phyloP scores from a whole-genome alignment of 2,888 invertebrate genomes.

The Adela reaumurella region DNA sequence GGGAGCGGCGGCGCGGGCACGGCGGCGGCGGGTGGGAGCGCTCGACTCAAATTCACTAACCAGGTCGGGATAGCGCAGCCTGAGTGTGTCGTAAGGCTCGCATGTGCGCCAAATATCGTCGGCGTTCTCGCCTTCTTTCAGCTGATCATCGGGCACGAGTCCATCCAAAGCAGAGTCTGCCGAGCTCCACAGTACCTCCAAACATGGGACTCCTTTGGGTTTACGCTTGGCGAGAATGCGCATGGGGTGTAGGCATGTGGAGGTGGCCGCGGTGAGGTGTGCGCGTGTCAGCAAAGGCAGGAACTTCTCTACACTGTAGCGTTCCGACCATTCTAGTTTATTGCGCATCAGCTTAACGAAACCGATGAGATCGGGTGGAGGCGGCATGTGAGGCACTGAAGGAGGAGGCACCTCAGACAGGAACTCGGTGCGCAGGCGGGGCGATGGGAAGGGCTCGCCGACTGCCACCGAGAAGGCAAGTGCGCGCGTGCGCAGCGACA shows the following conservation, averaged over 20 bases:
- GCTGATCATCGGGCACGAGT: constrained; percentile 59
- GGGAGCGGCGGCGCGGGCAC: too few species aligned
- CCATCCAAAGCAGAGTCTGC: constrained; percentile 36
- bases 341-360: constrained; percentile 67
- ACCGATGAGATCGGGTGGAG: constrained; percentile 63
- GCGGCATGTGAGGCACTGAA: constrained; percentile 53
- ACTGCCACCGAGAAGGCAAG: constrained; percentile 52
- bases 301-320: constrained; percentile 74
- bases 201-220: constrained; percentile 49
- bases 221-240: constrained; percentile 55
- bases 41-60: constrained; percentile 9
- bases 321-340: constrained; percentile 70
- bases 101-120: too few species aligned
- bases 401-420: constrained; percentile 51
- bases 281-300: constrained; percentile 73
- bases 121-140: constrained; percentile 19
- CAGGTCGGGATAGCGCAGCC: not conserved
- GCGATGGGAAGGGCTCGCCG: constrained; percentile 65
- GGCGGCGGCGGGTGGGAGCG: too few species aligned
- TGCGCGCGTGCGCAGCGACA: constrained; percentile 65
- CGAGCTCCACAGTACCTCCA: constrained; percentile 60
- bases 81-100: too few species aligned
- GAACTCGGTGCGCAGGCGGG: constrained; percentile 72
- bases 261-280: constrained; percentile 51
- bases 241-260: constrained; percentile 30